Base-by-base conservation (phyloP, 2,888 invertebrate species). In the Nymphalis c-album region DNA sequence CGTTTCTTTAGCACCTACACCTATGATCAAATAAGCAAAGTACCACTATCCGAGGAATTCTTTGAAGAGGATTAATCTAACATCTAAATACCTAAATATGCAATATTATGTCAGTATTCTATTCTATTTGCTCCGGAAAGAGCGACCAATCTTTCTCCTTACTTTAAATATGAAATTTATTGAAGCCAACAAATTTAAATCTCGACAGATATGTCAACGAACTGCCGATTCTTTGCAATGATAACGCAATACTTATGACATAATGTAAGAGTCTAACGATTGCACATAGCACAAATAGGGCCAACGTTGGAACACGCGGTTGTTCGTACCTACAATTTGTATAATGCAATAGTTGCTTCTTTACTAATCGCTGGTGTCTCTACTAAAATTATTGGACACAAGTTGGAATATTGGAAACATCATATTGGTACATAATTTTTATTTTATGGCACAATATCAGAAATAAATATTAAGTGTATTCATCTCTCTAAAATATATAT, bases 1-100 rank as follows among this genome's bases (percentile, higher is more conserved):
- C 75, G 82, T n/a, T 92, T 92, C 83, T 92, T 91, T 73, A 81
- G 87, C 68, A 83, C 91, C 0, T 92, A 87, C 74, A 91, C 91
- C 0, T 91, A 91, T 71, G 85, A 92, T 64, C 91, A 92, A 74
- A 77, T 92, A 63, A 85, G 86, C 2, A 83, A 84, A 31, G 84
- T 92, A 5, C 91, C 91, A 0, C 75, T 91, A 0, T 85, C 88
- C 26, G 87, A 90, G 0, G 90, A 91, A 0, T 91, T 91, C 82
- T 91, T 91, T 68, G 90, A 87, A 67, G 85, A 91, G 4, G 73
- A 74, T 57, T 78, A 73, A 68, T 17, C 13, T 40, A 13, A 13
- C 40, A 40, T 10, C 40, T 10, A 7, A 40, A 40, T 40, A 40
- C 13, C 40, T 40, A 40, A 13, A 4, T 0, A 40, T 40, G 40